Percentiles rank a stretch among this genome's conserved stretches.
Conservation (phyloP, 2,797 vertebrate species). For the Hydrocynus forskahlii region DNA sequence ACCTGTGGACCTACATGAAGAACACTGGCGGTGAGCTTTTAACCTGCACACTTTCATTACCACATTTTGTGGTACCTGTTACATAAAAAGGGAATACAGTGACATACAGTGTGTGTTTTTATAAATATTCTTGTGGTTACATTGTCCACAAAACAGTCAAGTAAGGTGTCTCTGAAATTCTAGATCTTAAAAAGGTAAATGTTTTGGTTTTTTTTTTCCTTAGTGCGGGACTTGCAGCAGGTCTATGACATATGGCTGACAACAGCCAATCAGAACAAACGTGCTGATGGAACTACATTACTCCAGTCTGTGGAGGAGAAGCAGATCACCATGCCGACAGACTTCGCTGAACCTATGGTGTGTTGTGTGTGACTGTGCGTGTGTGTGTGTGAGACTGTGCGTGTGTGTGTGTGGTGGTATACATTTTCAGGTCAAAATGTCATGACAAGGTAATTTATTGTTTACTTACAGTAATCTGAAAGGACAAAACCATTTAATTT, state of each 20-base stretch:
- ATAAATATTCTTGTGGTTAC: too few relatives aligned
- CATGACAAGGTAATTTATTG: too few relatives aligned
- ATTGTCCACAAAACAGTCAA: too few relatives aligned
- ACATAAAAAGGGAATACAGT: too few relatives aligned
- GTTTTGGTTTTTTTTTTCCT: neutral
- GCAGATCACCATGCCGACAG: constrained; percentile 92
- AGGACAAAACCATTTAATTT: too few relatives aligned
- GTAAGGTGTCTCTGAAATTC: too few relatives aligned
- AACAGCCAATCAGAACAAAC: constrained; percentile 77
- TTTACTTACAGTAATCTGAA: too few relatives aligned
- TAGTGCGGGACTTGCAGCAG: constrained; percentile 92
- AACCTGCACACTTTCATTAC: neutral
- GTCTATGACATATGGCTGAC: constrained; percentile 89
- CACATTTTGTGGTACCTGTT: too few relatives aligned
- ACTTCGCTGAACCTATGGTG: constrained; percentile 91
- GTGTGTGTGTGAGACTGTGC: constrained; percentile 14
- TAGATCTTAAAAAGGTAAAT: too few relatives aligned
- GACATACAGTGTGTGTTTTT: too few relatives aligned
- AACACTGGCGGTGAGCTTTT: constrained; percentile 87
- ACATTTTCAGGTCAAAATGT: neutral
- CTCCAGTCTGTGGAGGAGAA: constrained; percentile 83
- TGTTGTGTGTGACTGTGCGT: neutral
- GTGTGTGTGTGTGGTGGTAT: neutral
- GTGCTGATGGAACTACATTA: constrained; percentile 73
- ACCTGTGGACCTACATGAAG: constrained; percentile 98